phyloP scores from a whole-genome alignment of 2,113 vertebrate genomes.

The Paratilapia polleni region DNA sequence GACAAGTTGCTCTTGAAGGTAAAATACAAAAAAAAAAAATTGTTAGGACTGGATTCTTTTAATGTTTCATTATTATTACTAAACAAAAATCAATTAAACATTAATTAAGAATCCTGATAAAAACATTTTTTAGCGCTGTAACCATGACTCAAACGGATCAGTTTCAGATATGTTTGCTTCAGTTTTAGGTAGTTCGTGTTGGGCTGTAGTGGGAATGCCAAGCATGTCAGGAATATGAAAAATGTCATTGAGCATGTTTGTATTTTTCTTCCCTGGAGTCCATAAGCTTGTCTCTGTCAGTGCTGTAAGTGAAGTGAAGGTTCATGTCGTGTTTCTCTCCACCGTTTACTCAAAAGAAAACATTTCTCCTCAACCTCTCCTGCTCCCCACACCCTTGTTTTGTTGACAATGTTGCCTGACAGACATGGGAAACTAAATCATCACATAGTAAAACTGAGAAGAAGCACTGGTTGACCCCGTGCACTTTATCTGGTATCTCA shows the following conservation, averaged over 20 bases:
- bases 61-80: neutral
- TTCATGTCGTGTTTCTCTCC: constrained; percentile 2
- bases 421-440: neutral
- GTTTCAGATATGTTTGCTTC: neutral
- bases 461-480: neutral
- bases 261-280: neutral
- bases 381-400: neutral
- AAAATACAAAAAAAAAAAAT: neutral
- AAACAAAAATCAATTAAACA: neutral
- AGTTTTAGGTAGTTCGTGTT: neutral
- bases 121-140: neutral
- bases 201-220: neutral
- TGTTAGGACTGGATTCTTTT: neutral
- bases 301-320: neutral
- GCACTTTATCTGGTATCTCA: constrained; percentile 15
- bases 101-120: neutral
- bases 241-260: neutral
- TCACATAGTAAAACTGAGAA: neutral
- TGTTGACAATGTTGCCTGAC: constrained; percentile 14
- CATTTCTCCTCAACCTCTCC: neutral
- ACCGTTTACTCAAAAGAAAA: constrained; percentile 6
- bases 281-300: neutral
- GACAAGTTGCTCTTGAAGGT: neutral
- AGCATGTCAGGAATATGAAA: neutral
- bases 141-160: neutral